Evolutionary conservation across 1,140 invertebrate species (phyloP).

Genomic region (Zeugodacus cucurbitae): DNA sequence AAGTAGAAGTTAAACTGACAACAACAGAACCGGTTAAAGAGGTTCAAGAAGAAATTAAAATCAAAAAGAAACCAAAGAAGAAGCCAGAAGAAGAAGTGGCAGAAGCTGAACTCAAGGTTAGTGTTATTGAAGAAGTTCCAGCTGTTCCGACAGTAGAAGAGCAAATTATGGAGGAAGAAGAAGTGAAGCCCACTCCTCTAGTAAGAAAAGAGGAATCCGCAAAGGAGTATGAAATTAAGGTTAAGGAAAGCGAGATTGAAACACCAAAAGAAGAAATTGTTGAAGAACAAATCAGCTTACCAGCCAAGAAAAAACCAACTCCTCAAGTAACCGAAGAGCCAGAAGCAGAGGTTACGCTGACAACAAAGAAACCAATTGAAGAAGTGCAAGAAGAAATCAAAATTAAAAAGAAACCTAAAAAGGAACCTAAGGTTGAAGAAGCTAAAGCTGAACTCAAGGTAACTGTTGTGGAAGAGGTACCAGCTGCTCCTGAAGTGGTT

Average conservation of each 20-base stretch:
- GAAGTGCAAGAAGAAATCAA: constrained; percentile 60
- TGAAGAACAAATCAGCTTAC: constrained; percentile 55
- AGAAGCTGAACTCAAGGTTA: constrained; percentile 47
- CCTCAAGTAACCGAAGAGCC: constrained; percentile 43
- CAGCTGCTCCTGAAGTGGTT: constrained; percentile 53
- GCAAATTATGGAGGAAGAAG: neutral
- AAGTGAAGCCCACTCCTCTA: constrained; percentile 19
- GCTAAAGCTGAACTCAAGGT: constrained; percentile 57
- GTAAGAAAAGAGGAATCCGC: neutral
- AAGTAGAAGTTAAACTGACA: constrained; percentile 54
- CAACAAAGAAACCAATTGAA: constrained; percentile 55
- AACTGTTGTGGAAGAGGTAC: constrained; percentile 48
- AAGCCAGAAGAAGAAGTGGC: constrained; percentile 51
- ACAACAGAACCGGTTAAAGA: constrained; percentile 57
- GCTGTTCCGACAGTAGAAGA: constrained; percentile 40
- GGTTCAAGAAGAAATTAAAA: constrained; percentile 57
- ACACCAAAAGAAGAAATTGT: constrained; percentile 53
- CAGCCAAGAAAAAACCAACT: constrained; percentile 55
- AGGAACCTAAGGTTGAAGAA: constrained; percentile 51
- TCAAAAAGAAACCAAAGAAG: constrained; percentile 57
- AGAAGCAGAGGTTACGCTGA: constrained; percentile 53
- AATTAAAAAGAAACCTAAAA: constrained; percentile 57
- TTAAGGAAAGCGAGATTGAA: constrained; percentile 54
- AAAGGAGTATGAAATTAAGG: constrained; percentile 45
- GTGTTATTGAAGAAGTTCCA: constrained; percentile 44